phyloP scores from a whole-genome alignment of 2,888 invertebrate species.

The Pegoplata infirma region DNA sequence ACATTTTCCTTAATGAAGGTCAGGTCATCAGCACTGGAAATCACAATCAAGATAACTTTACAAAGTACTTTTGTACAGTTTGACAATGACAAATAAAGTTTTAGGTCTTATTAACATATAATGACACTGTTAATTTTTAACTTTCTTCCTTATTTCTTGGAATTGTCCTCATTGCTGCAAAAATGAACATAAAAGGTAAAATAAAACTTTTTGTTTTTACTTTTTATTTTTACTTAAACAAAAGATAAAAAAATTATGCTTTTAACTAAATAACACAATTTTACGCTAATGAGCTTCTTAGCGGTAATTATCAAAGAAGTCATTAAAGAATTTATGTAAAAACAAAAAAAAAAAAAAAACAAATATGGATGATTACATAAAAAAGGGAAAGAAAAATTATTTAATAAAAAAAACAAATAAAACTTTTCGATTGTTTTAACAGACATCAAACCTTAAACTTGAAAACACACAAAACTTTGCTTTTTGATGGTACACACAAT shows the following conservation, averaged over 20 bases:
- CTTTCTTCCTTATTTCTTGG: neutral
- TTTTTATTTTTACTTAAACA: neutral
- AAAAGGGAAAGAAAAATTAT: neutral
- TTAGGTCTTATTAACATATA: neutral
- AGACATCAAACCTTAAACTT: neutral
- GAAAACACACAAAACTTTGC: neutral
- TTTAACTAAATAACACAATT: constrained; percentile 23
- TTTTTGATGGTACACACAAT: too few relatives aligned
- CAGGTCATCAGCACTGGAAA: neutral
- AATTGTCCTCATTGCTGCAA: too few relatives aligned
- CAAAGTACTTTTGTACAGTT: neutral
- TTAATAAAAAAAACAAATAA: neutral
- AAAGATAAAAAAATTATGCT: neutral
- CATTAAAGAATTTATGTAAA: constrained; percentile 25
- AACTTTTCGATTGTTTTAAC: neutral
- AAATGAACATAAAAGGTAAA: neutral
- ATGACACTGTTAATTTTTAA: neutral
- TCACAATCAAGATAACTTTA: neutral
- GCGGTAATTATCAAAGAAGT: constrained; percentile 38
- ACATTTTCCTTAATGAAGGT: neutral
- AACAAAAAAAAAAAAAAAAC: neutral
- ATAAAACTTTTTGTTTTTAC: neutral
- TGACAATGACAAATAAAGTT: neutral
- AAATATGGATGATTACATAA: too few relatives aligned
- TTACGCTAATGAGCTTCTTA: constrained; percentile 29